phyloP scores from a whole-genome alignment of 1,140 invertebrate species.

The Bombus confusus region DNA sequence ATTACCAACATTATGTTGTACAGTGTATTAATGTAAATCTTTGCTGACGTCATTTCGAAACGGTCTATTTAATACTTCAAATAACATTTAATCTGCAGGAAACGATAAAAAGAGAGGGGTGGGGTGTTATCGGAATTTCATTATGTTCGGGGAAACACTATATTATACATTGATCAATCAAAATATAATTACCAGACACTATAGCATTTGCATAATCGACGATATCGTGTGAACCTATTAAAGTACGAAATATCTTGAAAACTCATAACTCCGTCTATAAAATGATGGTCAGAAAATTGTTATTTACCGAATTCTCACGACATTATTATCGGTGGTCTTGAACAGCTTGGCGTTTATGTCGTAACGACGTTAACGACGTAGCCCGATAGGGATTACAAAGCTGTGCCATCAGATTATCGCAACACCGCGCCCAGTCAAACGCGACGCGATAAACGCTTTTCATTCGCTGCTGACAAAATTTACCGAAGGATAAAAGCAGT shows the following conservation, averaged over 20 bases:
- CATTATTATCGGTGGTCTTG: neutral
- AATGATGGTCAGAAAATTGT: neutral
- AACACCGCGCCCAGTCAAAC: neutral
- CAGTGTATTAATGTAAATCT: too few species aligned
- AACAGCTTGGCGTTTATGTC: neutral
- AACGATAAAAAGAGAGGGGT: neutral
- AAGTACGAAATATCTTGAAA: neutral
- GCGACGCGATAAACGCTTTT: neutral
- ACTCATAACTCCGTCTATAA: neutral
- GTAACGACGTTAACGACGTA: neutral
- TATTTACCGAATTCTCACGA: neutral
- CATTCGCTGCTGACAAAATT: neutral
- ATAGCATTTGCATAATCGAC: neutral
- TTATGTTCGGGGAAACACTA: neutral
- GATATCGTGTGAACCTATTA: too few species aligned
- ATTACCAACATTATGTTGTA: neutral
- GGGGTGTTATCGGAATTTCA: neutral
- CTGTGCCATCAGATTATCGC: conserved; percentile 8
- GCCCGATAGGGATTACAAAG: neutral
- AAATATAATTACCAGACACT: neutral
- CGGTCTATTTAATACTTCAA: neutral
- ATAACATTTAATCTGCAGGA: neutral
- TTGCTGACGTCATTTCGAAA: neutral
- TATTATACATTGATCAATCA: neutral
- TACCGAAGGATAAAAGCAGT: neutral